Evolutionary conservation across 1,140 invertebrate species (phyloP).

Genomic region (Drosophila trapezifrons): DNA sequence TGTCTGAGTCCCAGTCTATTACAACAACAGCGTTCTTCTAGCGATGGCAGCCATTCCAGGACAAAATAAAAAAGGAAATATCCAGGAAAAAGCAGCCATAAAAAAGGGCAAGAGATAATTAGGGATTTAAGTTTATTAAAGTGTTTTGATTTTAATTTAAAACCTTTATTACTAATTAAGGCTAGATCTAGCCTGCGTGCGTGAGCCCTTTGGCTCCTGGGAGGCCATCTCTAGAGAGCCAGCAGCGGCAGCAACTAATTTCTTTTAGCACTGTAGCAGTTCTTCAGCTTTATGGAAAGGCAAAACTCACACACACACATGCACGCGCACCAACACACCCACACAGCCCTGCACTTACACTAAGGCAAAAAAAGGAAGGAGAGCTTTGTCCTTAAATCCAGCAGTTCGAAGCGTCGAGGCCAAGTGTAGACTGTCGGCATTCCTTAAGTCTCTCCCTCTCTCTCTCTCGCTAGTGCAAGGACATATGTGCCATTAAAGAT

Average conservation of each 20-base stretch:
- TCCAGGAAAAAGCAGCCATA: no score
- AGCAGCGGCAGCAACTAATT: conserved; percentile 66
- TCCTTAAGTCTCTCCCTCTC: no score
- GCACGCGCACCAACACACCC: neutral
- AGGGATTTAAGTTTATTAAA: no score
- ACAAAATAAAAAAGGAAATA: neutral
- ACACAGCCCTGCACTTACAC: neutral
- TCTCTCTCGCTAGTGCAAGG: no score
- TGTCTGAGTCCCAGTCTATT: conserved; percentile 39
- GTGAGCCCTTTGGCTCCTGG: neutral
- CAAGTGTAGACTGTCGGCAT: no score
- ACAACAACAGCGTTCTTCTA: conserved; percentile 5
- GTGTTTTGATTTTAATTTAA: no score
- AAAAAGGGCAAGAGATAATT: no score
- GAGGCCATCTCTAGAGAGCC: conserved; percentile 7
- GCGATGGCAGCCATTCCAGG: conserved; percentile 2
- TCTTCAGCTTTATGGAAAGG: conserved; percentile 70
- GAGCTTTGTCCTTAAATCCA: neutral
- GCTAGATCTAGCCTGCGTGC: neutral
- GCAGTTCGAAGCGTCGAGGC: neutral
- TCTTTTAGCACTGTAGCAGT: conserved; percentile 77
- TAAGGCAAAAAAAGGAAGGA: neutral
- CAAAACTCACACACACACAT: conserved; percentile 13
- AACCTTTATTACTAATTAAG: no score
- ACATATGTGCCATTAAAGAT: neutral